These are phyloP conservation scores for Morpho helenor DNA, from an alignment of 2,888 invertebrate genomes.

Conservation along the genomic window DNA sequence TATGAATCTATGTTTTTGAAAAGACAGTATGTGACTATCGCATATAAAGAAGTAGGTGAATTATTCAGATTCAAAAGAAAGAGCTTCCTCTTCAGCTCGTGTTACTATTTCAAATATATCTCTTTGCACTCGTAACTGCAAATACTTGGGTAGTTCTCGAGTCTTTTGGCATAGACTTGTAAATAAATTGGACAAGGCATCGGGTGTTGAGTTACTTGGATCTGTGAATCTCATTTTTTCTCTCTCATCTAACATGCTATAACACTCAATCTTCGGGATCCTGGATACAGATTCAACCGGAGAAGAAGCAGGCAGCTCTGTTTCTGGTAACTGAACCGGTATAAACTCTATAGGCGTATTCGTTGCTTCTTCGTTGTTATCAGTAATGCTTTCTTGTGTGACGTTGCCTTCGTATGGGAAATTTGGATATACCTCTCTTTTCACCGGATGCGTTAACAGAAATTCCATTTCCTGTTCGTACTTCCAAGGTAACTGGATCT, in stretches of 20 bases:
- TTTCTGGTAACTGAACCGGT: background rate
- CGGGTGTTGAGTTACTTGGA: constrained; percentile 7
- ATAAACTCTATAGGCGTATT: background rate
- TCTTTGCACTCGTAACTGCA: constrained; percentile 37
- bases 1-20: too few species aligned
- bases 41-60: too few species aligned
- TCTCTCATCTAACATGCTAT: background rate
- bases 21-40: too few species aligned
- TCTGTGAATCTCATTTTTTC: constrained; percentile 4
- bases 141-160: constrained; percentile 33
- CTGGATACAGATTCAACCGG: background rate
- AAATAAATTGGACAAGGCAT: constrained; percentile 34
- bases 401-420: background rate
- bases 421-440: constrained; percentile 16
- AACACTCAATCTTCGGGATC: background rate
- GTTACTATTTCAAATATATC: constrained; percentile 24
- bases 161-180: constrained; percentile 37
- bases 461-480: constrained; percentile 29
- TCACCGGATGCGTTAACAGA: constrained; percentile 21
- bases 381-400: background rate
- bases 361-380: background rate
- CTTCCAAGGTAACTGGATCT: constrained; percentile 28
- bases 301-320: background rate
- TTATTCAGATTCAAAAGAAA: background rate
- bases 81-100: constrained; percentile 6